These are phyloP conservation scores for Eristalis pertinax DNA, from an alignment of 2,888 invertebrate species.

Conservation along the genomic window DNA sequence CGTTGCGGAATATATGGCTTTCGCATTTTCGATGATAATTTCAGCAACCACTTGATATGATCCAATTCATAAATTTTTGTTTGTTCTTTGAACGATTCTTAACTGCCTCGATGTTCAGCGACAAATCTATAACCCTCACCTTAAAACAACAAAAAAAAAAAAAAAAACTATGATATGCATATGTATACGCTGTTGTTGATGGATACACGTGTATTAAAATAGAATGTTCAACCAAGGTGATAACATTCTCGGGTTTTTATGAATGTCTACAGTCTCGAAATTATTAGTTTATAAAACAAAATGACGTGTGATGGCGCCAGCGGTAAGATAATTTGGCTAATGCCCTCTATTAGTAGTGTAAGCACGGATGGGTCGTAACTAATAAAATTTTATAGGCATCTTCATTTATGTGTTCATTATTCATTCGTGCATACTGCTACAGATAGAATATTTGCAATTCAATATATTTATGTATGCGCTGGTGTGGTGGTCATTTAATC, in stretches of 20 bases:
- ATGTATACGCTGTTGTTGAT: neutral
- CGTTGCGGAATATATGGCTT: no score
- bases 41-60: neutral
- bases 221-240: neutral
- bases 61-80: neutral
- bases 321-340: conserved; percentile 50
- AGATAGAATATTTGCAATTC: conserved; percentile 17
- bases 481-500: neutral
- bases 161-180: neutral
- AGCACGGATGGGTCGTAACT: conserved; percentile 41
- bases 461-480: neutral
- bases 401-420: conserved; percentile 46
- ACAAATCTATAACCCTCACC: neutral
- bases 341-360: conserved; percentile 44
- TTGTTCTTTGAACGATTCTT: neutral
- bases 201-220: neutral
- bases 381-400: conserved; percentile 46
- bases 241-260: neutral
- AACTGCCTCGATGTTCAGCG: neutral
- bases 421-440: conserved; percentile 8
- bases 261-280: neutral
- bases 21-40: neutral
- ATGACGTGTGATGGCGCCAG: conserved; percentile 10
- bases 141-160: no score
- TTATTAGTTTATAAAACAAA: conserved; percentile 1